phyloP scores from a whole-genome alignment of 1,140 invertebrate genomes.

The Drosophila quadrilineata region DNA sequence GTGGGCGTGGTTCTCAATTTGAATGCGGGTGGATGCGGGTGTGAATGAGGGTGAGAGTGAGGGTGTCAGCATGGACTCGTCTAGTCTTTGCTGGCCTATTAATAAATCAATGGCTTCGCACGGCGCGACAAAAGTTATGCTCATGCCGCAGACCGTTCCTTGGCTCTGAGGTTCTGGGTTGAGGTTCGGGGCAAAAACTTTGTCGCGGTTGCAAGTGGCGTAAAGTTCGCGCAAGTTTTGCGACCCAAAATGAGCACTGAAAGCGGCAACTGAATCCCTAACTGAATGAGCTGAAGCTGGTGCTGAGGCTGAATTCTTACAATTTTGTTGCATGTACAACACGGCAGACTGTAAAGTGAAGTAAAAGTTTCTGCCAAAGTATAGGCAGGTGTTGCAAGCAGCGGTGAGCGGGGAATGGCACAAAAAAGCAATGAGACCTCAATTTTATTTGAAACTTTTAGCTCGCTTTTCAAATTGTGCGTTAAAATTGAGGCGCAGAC shows the following conservation, averaged over 20 bases:
- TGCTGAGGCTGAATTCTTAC: conserved; percentile 35
- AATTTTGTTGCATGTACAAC: conserved; percentile 65
- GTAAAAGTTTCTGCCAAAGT: neutral
- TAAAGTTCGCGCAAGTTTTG: conserved; percentile 64
- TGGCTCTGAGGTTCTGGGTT: neutral
- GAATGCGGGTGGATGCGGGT: neutral
- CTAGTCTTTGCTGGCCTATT: conserved; percentile 33
- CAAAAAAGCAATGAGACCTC: conserved; percentile 14
- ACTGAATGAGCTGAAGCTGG: neutral
- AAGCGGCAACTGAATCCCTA: conserved; percentile 4
- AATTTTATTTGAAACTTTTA: conserved; percentile 51
- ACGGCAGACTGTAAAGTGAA: conserved; percentile 40
- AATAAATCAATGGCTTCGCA: conserved; percentile 70
- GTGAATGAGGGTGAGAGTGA: neutral
- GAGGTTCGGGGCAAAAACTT: conserved; percentile 44
- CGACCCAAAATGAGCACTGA: conserved; percentile 56
- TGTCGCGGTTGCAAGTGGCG: conserved; percentile 62
- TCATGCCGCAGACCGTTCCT: neutral
- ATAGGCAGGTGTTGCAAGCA: neutral
- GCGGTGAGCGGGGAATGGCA: neutral
- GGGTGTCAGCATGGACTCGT: neutral
- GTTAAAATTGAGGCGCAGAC: conserved; percentile 60
- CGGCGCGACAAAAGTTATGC: conserved; percentile 57
- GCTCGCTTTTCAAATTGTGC: conserved; percentile 70
- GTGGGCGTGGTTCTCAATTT: neutral